These are phyloP conservation scores for Cetoscarus ocellatus DNA, from an alignment of 2,797 vertebrate species.

Conservation along the genomic window DNA sequence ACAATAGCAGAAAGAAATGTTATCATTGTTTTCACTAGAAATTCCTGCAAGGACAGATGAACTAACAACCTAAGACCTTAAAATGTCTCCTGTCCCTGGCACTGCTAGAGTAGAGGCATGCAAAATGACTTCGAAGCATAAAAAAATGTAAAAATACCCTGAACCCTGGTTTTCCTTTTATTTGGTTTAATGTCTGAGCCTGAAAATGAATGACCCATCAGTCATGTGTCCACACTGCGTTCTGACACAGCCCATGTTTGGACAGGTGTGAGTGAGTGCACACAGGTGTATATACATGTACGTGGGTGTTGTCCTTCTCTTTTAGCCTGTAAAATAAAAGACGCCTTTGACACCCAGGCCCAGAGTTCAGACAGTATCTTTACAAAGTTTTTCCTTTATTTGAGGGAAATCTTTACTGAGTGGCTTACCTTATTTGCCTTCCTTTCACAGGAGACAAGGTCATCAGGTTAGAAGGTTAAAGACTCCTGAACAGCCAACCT, in stretches of 20 bases:
- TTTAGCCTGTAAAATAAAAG: constrained; percentile 30
- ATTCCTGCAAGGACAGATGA: no score
- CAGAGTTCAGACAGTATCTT: constrained; percentile 54
- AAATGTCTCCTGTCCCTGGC: no score
- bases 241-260: constrained; percentile 75
- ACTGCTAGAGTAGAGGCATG: background rate
- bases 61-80: no score
- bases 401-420: constrained; percentile 42
- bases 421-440: constrained; percentile 36
- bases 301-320: constrained; percentile 36
- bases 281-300: constrained; percentile 20
- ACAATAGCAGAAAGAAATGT: no score
- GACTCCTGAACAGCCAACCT: constrained; percentile 22
- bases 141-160: background rate
- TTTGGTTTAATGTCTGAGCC: constrained; percentile 45
- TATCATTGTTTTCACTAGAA: no score
- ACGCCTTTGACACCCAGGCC: constrained; percentile 23
- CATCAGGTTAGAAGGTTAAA: constrained; percentile 50
- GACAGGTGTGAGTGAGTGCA: constrained; percentile 78
- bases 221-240: constrained; percentile 60
- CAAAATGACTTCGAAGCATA: background rate
- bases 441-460: constrained; percentile 28
- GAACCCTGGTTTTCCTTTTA: constrained; percentile 32
- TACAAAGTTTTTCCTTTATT: constrained; percentile 38
- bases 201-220: constrained; percentile 74